These are phyloP conservation scores for Casuarius casuarius DNA, from an alignment of 2,113 vertebrate species.

Conservation along the genomic window DNA sequence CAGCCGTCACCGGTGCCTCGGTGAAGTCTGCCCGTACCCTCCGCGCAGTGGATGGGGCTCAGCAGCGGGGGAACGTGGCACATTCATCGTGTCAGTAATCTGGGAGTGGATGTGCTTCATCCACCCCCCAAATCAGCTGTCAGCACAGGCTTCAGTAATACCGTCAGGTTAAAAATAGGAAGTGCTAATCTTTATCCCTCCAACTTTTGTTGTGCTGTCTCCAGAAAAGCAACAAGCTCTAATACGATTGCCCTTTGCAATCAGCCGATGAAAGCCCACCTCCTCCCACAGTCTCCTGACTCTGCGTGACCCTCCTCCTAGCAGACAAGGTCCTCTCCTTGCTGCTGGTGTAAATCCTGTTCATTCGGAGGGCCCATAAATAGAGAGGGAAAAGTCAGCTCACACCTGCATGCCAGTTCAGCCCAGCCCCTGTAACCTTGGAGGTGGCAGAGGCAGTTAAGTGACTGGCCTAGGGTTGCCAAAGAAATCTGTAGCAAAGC, in stretches of 20 bases:
- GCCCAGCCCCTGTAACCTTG: neutral
- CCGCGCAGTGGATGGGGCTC: neutral
- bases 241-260: neutral
- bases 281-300: neutral
- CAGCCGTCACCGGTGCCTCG: neutral
- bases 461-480: neutral
- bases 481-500: neutral
- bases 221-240: neutral
- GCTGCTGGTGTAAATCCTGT: neutral
- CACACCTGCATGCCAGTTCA: neutral
- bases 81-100: neutral
- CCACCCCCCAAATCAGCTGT: neutral
- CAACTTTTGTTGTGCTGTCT: neutral
- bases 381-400: neutral
- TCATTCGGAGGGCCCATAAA: neutral
- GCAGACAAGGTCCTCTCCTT: neutral
- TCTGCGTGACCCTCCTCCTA: neutral
- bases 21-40: neutral
- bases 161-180: neutral
- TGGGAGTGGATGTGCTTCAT: neutral
- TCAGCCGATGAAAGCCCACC: neutral
- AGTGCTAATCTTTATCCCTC: neutral
- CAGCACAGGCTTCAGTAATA: neutral
- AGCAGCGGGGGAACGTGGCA: neutral
- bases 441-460: neutral